Base-by-base conservation (phyloP, 1,140 invertebrate genomes). In the Phymorhynchus buccinoides region DNA sequence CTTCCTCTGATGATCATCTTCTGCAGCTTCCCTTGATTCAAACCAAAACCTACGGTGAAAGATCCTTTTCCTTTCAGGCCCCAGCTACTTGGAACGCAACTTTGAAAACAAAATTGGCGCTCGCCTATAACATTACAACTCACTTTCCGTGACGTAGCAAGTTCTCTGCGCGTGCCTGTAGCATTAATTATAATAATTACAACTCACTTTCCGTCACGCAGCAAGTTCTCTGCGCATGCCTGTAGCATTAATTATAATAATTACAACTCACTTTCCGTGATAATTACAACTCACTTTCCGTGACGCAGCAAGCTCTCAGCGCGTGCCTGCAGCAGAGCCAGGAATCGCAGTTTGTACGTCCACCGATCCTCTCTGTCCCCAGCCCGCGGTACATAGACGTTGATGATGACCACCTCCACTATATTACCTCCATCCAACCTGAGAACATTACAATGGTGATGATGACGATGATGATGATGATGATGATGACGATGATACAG, bases 351-450 rank as follows among this genome's bases (percentile, higher is more conserved):
- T 88, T 95, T 95, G 87, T 92, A 95, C 3, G 88, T 44, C 44
- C 91, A 87, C 71, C 94, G 88, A 79, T 95, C 94, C 3, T 94
- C 94, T 44, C 92, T 89, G 83, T 94, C 94, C 22, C 92, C 92
- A 41, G 92, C 93, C 80, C 94, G 85, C 7, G 95, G 95, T 88
- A 95, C 95, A 88, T 95, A 95, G 16, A 95, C 93, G 89, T 95
- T 95, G 84, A 95, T 94, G 9, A 95, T 86, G 14, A 91, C 91
- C 77, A 95, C 83, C n/a, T 88, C 86, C 75, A 83, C 83, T 6
- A 88, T 83, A 75, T 87, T 83, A 42, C 91, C 90, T 83, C 89
- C 88, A 66, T 81, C 52, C 37, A 83, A 37, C 44, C 81, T 83
- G 81, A 62, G 44, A 32, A 82, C 32, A 39, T 48, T 18, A 48